These are phyloP conservation scores for Habroteleia sp. DNA, from an alignment of 2,888 invertebrate species.

Conservation along the genomic window DNA sequence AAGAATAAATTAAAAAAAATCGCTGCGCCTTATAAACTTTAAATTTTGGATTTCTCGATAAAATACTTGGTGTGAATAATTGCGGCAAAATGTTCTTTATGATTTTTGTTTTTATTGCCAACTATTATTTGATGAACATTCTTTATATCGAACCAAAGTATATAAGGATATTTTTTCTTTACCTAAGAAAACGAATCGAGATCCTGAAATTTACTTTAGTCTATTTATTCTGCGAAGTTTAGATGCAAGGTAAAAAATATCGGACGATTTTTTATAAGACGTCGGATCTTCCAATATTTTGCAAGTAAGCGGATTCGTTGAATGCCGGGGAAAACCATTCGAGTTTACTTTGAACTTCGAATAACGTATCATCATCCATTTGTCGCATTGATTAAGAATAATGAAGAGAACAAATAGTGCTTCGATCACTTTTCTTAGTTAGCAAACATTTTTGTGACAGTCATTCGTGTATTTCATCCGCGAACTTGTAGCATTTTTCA, in stretches of 20 bases:
- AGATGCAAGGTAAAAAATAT: constrained; percentile 30
- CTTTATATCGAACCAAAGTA: too few relatives aligned
- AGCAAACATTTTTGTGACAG: constrained; percentile 9
- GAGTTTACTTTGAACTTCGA: constrained; percentile 34
- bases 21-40: background rate
- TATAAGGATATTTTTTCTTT: constrained; percentile 28
- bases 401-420: constrained; percentile 22
- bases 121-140: too few relatives aligned
- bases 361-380: constrained; percentile 40
- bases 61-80: too few relatives aligned
- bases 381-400: constrained; percentile 25
- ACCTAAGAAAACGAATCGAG: constrained; percentile 10
- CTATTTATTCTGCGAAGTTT: constrained; percentile 27
- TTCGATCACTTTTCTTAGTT: background rate
- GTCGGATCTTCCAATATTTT: constrained; percentile 40
- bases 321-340: constrained; percentile 17
- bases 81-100: too few relatives aligned
- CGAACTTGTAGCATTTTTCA: constrained; percentile 5
- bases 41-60: background rate
- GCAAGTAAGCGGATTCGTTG: constrained; percentile 36
- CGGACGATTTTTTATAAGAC: constrained; percentile 19
- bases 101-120: too few relatives aligned
- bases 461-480: background rate
- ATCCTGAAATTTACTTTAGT: constrained; percentile 25
- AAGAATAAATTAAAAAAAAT: constrained; percentile 10